Evolutionary conservation across 1,140 invertebrate species (phyloP).

Genomic region (Cotesia chilonis): DNA sequence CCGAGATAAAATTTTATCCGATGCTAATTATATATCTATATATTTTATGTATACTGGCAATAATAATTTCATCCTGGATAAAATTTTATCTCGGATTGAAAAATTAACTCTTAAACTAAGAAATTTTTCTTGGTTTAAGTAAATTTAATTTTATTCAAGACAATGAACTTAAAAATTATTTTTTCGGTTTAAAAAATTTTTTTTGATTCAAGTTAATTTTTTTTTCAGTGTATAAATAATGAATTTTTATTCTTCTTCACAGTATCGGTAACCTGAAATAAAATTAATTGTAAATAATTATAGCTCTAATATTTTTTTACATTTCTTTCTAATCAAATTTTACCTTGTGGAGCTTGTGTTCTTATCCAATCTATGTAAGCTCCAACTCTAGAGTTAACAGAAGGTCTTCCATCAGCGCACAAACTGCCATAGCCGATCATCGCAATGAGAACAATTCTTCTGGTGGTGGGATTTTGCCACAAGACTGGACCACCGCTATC

Average conservation of each 20-base stretch:
- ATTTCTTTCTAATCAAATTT: constrained; percentile 1
- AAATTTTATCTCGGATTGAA: no score
- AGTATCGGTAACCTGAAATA: constrained; percentile 8
- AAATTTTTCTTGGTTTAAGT: neutral
- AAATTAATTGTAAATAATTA: neutral
- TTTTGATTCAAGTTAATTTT: neutral
- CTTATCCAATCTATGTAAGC: constrained; percentile 67
- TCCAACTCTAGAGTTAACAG: constrained; percentile 67
- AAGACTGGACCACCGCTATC: constrained; percentile 77
- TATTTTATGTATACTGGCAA: no score
- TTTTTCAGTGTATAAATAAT: neutral
- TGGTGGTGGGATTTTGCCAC: constrained; percentile 65
- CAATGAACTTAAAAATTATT: no score
- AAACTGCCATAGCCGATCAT: constrained; percentile 67
- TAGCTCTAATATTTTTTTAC: neutral
- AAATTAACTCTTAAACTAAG: neutral
- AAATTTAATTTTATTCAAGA: no score
- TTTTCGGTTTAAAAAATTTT: no score
- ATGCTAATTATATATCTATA: no score
- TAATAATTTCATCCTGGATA: no score
- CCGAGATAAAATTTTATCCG: no score
- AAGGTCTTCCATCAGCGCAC: constrained; percentile 65
- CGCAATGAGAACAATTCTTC: constrained; percentile 62
- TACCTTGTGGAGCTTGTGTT: constrained; percentile 49
- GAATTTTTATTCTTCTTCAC: constrained; percentile 3